phyloP scores from a whole-genome alignment of 2,797 vertebrate genomes.

The Sparidentex hasta region DNA sequence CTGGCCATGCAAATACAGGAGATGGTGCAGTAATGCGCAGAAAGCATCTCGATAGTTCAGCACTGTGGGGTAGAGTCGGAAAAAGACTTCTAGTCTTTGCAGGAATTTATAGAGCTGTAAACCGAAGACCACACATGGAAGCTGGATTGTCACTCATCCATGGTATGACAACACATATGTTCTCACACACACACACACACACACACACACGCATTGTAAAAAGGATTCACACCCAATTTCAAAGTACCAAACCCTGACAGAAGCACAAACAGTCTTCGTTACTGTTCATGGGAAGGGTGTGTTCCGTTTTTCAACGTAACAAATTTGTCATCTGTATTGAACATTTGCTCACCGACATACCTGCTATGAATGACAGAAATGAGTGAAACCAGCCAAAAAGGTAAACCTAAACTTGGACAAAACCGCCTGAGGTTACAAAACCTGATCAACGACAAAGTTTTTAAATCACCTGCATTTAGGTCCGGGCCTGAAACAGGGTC shows the following conservation, averaged over 20 bases:
- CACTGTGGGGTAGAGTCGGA: constrained; percentile 10
- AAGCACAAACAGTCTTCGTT: constrained; percentile 27
- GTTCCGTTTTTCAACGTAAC: not conserved
- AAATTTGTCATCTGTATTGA: not conserved
- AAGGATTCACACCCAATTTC: constrained; percentile 33
- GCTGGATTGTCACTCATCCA: constrained; percentile 48
- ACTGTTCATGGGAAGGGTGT: not conserved
- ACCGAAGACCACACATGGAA: constrained; percentile 50
- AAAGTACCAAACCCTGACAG: constrained; percentile 13
- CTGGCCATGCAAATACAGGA: constrained; percentile 1
- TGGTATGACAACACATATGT: constrained; percentile 14
- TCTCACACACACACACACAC: not conserved
- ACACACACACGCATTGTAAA: not conserved
- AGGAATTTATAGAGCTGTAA: constrained; percentile 62
- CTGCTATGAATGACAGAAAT: not conserved
- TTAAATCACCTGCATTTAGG: constrained; percentile 20
- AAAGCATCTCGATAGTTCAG: constrained; percentile 8
- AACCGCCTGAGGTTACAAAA: constrained; percentile 19
- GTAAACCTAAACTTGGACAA: not conserved
- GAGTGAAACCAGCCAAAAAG: not conserved
- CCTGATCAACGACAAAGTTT: constrained; percentile 27
- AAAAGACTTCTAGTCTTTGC: constrained; percentile 31
- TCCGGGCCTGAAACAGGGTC: constrained; percentile 36
- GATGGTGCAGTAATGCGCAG: constrained; percentile 3
- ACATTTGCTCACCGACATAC: not conserved